These are phyloP conservation scores for Odontothrips loti DNA, from an alignment of 2,888 invertebrate genomes.

Conservation along the genomic window DNA sequence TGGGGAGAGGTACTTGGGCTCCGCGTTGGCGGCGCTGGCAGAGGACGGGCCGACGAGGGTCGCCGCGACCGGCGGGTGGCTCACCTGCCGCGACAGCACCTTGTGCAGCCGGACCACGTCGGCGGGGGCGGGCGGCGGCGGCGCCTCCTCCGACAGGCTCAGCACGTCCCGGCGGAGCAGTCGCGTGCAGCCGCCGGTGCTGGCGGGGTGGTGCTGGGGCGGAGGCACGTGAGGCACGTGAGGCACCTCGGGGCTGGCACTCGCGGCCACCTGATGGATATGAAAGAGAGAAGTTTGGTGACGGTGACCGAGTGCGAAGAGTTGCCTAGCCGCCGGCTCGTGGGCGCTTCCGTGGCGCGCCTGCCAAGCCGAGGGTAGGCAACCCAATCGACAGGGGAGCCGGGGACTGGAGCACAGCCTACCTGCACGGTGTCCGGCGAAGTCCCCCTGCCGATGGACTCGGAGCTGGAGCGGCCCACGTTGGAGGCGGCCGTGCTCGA, in stretches of 20 bases:
- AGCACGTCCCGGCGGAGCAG: not conserved
- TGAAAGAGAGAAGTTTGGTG: not conserved
- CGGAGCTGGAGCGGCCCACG: slow-evolving; percentile 34
- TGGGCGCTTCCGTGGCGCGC: too few species aligned
- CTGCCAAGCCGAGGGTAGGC: not conserved
- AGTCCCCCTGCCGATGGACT: slow-evolving; percentile 31
- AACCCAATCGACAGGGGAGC: not conserved
- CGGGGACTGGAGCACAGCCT: not conserved
- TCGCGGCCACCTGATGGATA: not conserved
- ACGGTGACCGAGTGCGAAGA: too few species aligned
- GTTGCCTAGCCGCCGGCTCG: too few species aligned
- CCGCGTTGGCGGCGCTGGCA: slow-evolving; percentile 37
- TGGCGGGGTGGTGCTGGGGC: not conserved
- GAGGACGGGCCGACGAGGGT: not conserved
- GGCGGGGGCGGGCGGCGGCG: slow-evolving; percentile 37
- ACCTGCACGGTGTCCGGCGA: not conserved
- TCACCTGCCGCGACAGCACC: slow-evolving; percentile 60
- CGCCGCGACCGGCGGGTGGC: slow-evolving; percentile 41
- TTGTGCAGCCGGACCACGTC: slow-evolving; percentile 57
- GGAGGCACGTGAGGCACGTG: not conserved
- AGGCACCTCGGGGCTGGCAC: not conserved
- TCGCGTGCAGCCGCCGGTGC: not conserved
- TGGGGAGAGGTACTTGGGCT: slow-evolving; percentile 56
- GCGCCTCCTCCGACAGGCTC: slow-evolving; percentile 31
- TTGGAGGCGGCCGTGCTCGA: slow-evolving; percentile 35